Base-by-base conservation (phyloP, 2,113 vertebrate genomes). In the Noturus placidus region DNA sequence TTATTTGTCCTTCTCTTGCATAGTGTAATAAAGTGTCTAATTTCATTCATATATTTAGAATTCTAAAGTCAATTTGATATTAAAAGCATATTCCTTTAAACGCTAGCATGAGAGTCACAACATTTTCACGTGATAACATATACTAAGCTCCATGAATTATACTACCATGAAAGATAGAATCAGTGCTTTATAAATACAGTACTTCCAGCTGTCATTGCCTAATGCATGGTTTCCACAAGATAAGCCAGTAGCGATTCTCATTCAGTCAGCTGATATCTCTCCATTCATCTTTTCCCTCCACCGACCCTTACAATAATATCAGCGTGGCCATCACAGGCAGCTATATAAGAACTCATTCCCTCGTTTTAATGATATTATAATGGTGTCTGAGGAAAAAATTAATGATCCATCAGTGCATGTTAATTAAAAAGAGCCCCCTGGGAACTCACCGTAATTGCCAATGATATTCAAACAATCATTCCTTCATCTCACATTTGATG, bases 251-350 rank as follows among this genome's bases (percentile, higher is more conserved):
- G 65, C 76, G 19, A 33, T 35, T 67, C 42, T 80, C 33, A 61
- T 22, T 65, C 25, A 54, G 25, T 14, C 20, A 82, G 42, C 46
- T 57, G 82, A 87, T 87, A 85, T 87, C 38, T 65, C 85, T 82
- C 56, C 42, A 63, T 65, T 69, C 87, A 85, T 54, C 77, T 56
- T 50, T n/a, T 82, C 78, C 70, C 86, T 92, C 79, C 85, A 90
- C 74, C 65, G 91, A 87, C 83, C 88, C 89, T 90, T 87, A 82
- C 88, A 88, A 84, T 91, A 81, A 92, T 90, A 90, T 89, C 89
- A 92, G 85, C 83, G 72, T 87, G 87, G 86, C 83, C 83, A 77
- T 88, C 89, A 83, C 88, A 70, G 69, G 33, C 79, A 86, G 70
- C 78, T 57, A 76, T 85, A 89, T 86, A 89, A 83, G 83, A 87